These are phyloP conservation scores for Gadopsis bispinosus DNA, from an alignment of 2,797 vertebrate genomes.

Conservation along the genomic window DNA sequence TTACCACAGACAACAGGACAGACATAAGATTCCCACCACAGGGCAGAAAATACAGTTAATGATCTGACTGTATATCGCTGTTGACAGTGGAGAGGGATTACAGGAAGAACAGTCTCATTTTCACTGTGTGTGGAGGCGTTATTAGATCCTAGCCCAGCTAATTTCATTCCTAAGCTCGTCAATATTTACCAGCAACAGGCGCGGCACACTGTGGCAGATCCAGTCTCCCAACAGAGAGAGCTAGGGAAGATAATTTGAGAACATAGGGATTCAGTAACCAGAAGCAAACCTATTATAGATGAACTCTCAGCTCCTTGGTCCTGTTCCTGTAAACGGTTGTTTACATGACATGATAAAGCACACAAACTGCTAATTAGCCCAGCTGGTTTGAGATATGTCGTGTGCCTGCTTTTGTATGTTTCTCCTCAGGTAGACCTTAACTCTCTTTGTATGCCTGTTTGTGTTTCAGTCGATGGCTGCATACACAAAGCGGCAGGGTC, in stretches of 20 bases:
- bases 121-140: slow-evolving; percentile 75
- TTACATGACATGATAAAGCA: slow-evolving; percentile 51
- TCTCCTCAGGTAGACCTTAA: slow-evolving; percentile 46
- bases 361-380: slow-evolving; percentile 46
- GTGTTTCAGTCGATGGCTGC: slow-evolving; percentile 94
- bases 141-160: slow-evolving; percentile 81
- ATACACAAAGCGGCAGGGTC: slow-evolving; percentile 97
- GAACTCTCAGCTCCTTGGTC: slow-evolving; percentile 18
- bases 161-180: slow-evolving; percentile 79
- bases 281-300: slow-evolving; percentile 27
- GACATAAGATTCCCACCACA: slow-evolving; percentile 57
- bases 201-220: slow-evolving; percentile 51
- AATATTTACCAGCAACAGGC: slow-evolving; percentile 83
- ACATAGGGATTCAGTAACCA: slow-evolving; percentile 22
- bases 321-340: slow-evolving; percentile 44
- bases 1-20: slow-evolving; percentile 48
- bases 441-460: slow-evolving; percentile 60
- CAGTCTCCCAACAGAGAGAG: slow-evolving; percentile 48
- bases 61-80: slow-evolving; percentile 70
- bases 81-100: slow-evolving; percentile 80
- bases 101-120: slow-evolving; percentile 82
- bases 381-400: slow-evolving; percentile 33
- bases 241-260: slow-evolving; percentile 44
- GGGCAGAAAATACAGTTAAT: slow-evolving; percentile 72
- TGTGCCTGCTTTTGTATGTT: slow-evolving; percentile 25